phyloP scores from a whole-genome alignment of 2,113 vertebrate genomes.

The Dasypus novemcinctus region DNA sequence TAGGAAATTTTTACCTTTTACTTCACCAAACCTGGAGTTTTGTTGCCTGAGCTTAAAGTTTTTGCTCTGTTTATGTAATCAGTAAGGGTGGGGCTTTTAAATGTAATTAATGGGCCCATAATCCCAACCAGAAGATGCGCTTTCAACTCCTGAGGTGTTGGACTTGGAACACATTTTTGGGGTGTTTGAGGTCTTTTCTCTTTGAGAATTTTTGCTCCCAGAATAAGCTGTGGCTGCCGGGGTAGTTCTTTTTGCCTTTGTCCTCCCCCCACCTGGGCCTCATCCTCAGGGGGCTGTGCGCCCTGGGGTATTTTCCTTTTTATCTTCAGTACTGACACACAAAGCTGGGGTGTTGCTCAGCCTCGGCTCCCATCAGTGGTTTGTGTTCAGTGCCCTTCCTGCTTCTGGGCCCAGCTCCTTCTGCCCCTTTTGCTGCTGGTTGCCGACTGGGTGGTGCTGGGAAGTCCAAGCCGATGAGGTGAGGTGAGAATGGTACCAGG shows the following conservation, averaged over 20 bases:
- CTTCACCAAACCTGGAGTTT: neutral
- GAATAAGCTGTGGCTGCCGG: neutral
- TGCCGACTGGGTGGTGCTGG: neutral
- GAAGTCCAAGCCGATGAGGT: neutral
- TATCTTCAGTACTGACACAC: too few relatives aligned
- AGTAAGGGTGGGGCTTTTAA: neutral
- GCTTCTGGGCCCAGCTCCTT: neutral
- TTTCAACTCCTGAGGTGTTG: neutral
- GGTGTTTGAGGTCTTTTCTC: neutral
- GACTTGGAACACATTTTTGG: neutral
- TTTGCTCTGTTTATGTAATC: neutral
- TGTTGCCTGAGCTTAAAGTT: neutral
- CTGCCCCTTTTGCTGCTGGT: neutral
- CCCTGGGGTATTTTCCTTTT: neutral
- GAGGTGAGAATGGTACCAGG: neutral
- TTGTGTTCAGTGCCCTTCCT: neutral
- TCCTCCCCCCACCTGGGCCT: too few relatives aligned
- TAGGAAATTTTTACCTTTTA: constrained; percentile 29
- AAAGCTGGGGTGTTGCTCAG: neutral
- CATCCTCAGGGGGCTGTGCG: neutral
- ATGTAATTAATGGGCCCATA: neutral
- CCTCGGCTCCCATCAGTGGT: too few relatives aligned
- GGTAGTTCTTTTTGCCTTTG: neutral
- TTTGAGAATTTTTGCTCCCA: neutral
- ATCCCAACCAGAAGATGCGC: neutral